phyloP scores from a whole-genome alignment of 2,113 vertebrate genomes.

The Aldabrachelys gigantea region DNA sequence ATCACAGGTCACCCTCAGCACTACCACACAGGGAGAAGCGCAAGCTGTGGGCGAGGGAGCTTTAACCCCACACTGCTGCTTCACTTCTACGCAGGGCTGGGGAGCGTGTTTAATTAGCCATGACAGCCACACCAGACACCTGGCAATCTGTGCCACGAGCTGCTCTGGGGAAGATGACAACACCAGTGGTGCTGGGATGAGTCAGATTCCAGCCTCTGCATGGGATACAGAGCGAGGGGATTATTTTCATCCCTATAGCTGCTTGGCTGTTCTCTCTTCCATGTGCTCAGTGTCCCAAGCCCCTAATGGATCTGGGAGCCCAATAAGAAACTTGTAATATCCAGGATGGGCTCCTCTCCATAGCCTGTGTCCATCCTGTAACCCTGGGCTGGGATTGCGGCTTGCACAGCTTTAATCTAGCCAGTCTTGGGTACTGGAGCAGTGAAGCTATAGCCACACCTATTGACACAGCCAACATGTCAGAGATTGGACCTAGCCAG shows the following conservation, averaged over 20 bases:
- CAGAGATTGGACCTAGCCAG: background rate
- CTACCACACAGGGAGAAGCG: background rate
- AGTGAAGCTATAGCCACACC: background rate
- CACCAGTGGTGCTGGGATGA: background rate
- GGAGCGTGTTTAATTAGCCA: background rate
- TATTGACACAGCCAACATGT: background rate
- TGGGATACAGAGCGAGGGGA: background rate
- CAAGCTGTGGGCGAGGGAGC: background rate
- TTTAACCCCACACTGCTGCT: background rate
- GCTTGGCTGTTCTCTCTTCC: background rate
- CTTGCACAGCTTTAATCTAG: background rate
- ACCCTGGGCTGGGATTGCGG: background rate
- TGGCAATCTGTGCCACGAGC: background rate
- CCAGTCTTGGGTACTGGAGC: background rate
- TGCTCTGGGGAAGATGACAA: background rate
- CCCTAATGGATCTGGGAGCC: background rate
- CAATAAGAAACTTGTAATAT: background rate
- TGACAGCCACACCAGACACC: background rate
- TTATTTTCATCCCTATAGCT: background rate
- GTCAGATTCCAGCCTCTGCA: background rate
- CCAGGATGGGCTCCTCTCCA: background rate
- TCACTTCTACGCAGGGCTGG: background rate
- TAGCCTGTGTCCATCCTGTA: background rate
- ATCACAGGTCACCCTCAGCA: background rate
- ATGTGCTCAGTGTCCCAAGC: background rate